Base-by-base conservation (phyloP, 1,140 invertebrate species). In the Nomia melanderi region DNA sequence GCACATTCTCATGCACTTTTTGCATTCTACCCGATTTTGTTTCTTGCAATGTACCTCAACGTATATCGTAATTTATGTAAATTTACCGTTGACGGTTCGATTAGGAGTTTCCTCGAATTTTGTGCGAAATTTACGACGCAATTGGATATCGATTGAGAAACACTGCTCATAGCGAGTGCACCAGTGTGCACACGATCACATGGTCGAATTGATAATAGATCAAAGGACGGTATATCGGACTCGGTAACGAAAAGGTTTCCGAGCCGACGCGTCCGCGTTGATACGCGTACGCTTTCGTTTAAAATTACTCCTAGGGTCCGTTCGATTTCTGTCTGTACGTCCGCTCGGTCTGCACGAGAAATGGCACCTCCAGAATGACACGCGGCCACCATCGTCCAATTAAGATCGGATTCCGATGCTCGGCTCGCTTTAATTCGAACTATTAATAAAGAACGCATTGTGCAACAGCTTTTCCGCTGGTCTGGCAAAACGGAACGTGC, bases 381-480 rank as follows among this genome's bases (percentile, higher is more conserved):
- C 47, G 47, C 3, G 6, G 20, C 20, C 47, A n/a, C 1, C 14
- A 29, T 41, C 62, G 20, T 56, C 36, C n/a, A 65, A 56, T 74
- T 74, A 66, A 66, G 20, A 74, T 56, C n/a, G n/a, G 9, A 44
- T 66, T 8, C 31, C 41, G 41, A 72, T 63, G 36, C n/a, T 36
- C 14, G 5, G 33, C 14, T 31, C 50, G 50, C 50, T 44, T 44
- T 74, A 74, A 65, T 74, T 66, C 31, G 14, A 65, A 74, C 72
- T 74, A 74, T 74, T 66, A 74, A 74, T 74, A 74, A 50, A 36
- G 12, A 31, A 4, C 7, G 9, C 23, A 33, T 74, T 74, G 62
- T 63, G 72, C 62, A 74, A 74, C 27, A 5, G 12, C n/a, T 50
- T 65, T 23, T 44, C 25, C 6, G 31, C 57, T n/a, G 36, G 27